Evolutionary conservation across 2,797 vertebrate genomes (phyloP), one percentile per base, ranked within the genome.

Genomic region (Danio tinwini): DNA sequence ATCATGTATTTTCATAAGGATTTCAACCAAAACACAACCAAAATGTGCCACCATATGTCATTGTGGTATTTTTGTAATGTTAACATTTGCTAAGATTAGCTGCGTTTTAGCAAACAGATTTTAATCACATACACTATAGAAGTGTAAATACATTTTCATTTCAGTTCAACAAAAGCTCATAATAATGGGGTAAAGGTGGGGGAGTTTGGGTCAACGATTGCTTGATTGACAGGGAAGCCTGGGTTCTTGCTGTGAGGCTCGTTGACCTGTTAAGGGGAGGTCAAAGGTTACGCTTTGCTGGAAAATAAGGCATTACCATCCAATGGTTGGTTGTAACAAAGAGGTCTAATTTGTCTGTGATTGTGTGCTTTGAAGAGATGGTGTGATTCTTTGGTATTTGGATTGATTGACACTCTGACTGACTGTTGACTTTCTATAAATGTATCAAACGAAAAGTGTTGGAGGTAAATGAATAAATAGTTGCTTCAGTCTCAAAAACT

Each of bases 221-320:
- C 75, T 62, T 88, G 90, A 92, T 73, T 89, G 90, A 89, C 81
- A 55, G 64, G 84, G 76, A 81, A 78, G 83, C 84, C 87, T 71
- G 90, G 85, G 65, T 74, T 75, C 92, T 89, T 89, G 88, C 85
- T 0, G 89, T 78, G 91, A 76, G 76, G 73, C 78, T 88, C 89
- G 87, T 89, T 85, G 79, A 88, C 82, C 82, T 87, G 82, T 82
- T 80, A 67, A 83, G 83, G 80, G 80, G 21, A 83, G 92, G 91
- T 88, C 90, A 91, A 81, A 88, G 92, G 87, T 92, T 90, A 83
- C 56, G 12, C 81, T 80, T 82, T 81, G 76, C 44, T 80, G 84
- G 75, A 80, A 86, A 90, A 77, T 84, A 14, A 14, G 71, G 29
- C 78, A 50, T 52, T 50, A 19, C 72, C 44, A 39, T 63, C 42